Base-by-base conservation (phyloP, 1,140 invertebrate species). In the Aporrectodea caliginosa region DNA sequence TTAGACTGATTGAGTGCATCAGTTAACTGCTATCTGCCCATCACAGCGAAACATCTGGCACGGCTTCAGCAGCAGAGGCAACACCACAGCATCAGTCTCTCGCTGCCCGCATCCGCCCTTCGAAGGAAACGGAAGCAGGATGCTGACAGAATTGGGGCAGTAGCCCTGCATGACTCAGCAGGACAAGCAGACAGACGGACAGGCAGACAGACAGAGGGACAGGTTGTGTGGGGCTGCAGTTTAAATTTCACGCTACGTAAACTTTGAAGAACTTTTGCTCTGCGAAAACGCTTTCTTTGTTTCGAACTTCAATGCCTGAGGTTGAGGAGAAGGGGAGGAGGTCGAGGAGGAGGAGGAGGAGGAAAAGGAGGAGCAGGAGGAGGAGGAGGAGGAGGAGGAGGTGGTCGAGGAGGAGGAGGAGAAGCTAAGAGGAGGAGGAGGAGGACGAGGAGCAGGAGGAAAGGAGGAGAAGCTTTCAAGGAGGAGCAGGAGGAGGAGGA, bases 361-460 rank as follows among this genome's bases (percentile, higher is more conserved):
- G n/a, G 70, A 71, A 31, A 71, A n/a, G n/a, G 32, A 71, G 70
- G 32, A 71, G n/a, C 70, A n/a, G 43, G 35, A 74, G 30, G 70
- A 74, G 35, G 33, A 27, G 2, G 93, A 94, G 85, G 92, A 93
- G 81, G 91, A 93, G 82, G 93, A 93, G n/a, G 88, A 90, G 77
- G 93, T 93, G 2, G 88, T 94, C 31, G 93, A 93, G 86, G 93
- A 93, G 58, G 90, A 93, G 74, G 90, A 91, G 84, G n/a, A n/a
- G n/a, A n/a, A n/a, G n/a, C n/a, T n/a, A n/a, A n/a, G n/a, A n/a
- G n/a, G n/a, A n/a, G n/a, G 93, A 93, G 58, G 89, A 94, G 69
- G 90, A 92, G 80, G 91, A 83, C 79, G 81, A 82, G n/a, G 83
- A 82, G 81, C 58, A 82, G 43, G 58, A 73, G 73, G 35, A 78